Evolutionary conservation across 1,140 invertebrate species (phyloP).

Genomic region (Aleiodes sp.): DNA sequence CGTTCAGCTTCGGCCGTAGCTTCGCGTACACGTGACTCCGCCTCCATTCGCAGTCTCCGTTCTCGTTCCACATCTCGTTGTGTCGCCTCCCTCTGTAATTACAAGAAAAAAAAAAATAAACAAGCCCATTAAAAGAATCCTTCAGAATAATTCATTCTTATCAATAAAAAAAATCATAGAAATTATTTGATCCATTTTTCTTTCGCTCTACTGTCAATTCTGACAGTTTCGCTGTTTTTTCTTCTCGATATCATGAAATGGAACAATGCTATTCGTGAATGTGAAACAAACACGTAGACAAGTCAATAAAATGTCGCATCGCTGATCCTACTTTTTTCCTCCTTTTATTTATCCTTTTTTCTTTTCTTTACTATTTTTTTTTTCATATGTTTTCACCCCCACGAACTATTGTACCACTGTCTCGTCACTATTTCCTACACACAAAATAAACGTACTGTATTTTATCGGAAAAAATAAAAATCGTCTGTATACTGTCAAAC

Average conservation of each 20-base stretch:
- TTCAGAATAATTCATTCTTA: too few relatives aligned
- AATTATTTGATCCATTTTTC: neutral
- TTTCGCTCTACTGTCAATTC: neutral
- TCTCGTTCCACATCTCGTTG: constrained; percentile 72
- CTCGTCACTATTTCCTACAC: constrained; percentile 15
- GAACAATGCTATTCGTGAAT: neutral
- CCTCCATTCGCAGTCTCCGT: constrained; percentile 68
- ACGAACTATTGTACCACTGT: neutral
- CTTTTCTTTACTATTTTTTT: neutral
- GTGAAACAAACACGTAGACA: neutral
- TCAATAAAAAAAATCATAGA: neutral
- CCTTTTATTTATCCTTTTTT: constrained; percentile 9
- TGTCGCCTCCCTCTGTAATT: constrained; percentile 69
- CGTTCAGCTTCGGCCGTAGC: constrained; percentile 68
- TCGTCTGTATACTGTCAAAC: constrained; percentile 1
- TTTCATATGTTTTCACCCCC: neutral
- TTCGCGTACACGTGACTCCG: constrained; percentile 67
- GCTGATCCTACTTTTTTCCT: too few relatives aligned
- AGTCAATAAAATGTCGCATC: constrained; percentile 5
- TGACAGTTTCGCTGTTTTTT: neutral
- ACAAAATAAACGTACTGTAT: constrained; percentile 2
- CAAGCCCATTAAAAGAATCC: too few relatives aligned
- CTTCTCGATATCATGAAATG: neutral
- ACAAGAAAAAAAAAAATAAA: constrained; percentile 35
- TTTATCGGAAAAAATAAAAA: neutral